These are phyloP conservation scores for Drosophila repleta DNA, from an alignment of 1,140 invertebrate genomes.

Conservation along the genomic window DNA sequence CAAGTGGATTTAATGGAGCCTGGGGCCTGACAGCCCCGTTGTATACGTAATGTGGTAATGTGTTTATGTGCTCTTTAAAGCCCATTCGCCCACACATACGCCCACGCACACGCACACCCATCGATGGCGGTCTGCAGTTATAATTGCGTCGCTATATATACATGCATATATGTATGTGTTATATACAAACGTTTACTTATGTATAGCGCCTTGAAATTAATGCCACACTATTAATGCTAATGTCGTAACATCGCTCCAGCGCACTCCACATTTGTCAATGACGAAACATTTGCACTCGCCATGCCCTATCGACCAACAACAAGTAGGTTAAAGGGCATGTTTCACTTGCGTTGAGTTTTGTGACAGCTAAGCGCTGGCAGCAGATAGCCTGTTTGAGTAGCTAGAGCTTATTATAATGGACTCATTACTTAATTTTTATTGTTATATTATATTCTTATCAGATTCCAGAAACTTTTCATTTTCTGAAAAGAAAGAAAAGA, in stretches of 20 bases:
- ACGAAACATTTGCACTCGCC: neutral
- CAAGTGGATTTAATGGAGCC: conserved; percentile 30
- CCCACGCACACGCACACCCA: conserved; percentile 5
- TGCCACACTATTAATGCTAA: conserved; percentile 76
- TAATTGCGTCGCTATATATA: conserved; percentile 50
- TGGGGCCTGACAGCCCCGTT: conserved; percentile 1
- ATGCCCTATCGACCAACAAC: conserved; percentile 16
- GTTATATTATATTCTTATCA: no score
- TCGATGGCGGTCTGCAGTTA: conserved; percentile 34
- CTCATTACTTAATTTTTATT: no score
- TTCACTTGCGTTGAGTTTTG: neutral
- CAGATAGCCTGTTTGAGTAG: no score
- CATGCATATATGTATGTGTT: neutral
- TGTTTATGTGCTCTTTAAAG: conserved; percentile 44
- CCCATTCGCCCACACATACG: conserved; percentile 4
- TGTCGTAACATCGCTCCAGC: conserved; percentile 48
- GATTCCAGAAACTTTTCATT: no score
- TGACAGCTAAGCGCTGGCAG: neutral
- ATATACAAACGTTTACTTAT: conserved; percentile 15
- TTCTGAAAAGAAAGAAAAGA: no score
- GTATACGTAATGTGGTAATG: conserved; percentile 33
- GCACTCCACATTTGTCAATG: conserved; percentile 34
- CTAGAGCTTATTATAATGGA: no score
- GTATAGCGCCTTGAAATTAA: conserved; percentile 65
- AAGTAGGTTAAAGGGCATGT: neutral